Evolutionary conservation across 2,113 vertebrate species (phyloP), one percentile per base, ranked within the genome.

Genomic region (Sakesphorus luctuosus): DNA sequence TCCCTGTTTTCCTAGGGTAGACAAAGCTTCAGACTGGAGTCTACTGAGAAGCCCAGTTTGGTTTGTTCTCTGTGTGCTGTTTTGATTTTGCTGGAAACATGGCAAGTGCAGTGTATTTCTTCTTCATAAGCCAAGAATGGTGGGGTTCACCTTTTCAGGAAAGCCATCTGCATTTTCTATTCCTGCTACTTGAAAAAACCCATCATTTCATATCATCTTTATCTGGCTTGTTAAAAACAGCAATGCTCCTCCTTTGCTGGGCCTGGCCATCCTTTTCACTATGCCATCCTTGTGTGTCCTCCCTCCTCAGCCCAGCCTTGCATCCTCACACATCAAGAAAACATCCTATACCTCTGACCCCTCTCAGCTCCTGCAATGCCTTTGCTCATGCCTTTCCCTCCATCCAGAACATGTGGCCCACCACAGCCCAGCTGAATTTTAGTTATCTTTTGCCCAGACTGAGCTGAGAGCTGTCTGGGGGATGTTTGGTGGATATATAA

Each of bases 261-360:
- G n/a, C 10, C 24, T 47, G 46, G 16, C 18, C 29, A 47, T 63
- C 29, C 15, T 73, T 58, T 52, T 31, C 44, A 31, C n/a, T 46
- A 6, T 0, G 0, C 29, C 36, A 29, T 40, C 55, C 13, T 65
- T 25, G 31, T n/a, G 15, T 18, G 36, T 43, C 17, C n/a, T 67
- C 33, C 23, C 56, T 66, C 18, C 56, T 11, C 46, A 84, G 38
- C 23, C 29, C 31, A 88, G 26, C 8, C 26, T 11, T 50, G 11
- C 4, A 35, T 73, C 35, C 53, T 62, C 7, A 7, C 10, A 12
- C 18, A 9, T 35, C 36, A 52, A 28, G 28, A 61, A 66, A 61
- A 11, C 9, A 4, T 29, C 24, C 20, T 4, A 0, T 46, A 23
- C 3, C 29, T 72, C 65, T 8, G 2, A 4, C 16, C 4, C 35